Conservation (phyloP, 2,888 invertebrate species). For the Acleris literana region DNA sequence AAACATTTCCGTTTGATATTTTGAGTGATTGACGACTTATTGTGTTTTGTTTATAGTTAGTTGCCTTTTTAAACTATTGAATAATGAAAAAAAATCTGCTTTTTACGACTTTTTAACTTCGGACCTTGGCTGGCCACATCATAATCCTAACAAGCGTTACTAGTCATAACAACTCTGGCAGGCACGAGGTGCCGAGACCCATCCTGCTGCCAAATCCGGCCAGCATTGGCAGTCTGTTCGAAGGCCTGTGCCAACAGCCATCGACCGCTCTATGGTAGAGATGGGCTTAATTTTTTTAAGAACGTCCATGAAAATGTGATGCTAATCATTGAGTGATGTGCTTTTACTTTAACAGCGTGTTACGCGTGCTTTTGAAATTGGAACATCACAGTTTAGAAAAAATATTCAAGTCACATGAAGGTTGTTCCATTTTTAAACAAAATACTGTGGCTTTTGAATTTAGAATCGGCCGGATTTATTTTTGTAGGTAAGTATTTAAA, state of each 20-base stretch:
- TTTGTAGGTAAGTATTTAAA: neutral
- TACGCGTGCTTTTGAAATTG: no score
- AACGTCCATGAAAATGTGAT: no score
- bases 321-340: no score
- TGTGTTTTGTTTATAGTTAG: neutral
- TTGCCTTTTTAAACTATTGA: neutral
- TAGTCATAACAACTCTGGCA: slow-evolving; percentile 8
- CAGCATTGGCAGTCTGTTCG: slow-evolving; percentile 20
- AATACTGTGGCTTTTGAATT: neutral
- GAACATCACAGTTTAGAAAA: no score
- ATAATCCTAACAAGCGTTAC: slow-evolving; percentile 3
- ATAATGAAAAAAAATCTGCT: no score
- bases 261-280: slow-evolving; percentile 15
- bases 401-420: no score
- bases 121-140: neutral
- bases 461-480: neutral
- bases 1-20: no score
- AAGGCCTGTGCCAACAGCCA: slow-evolving; percentile 29
- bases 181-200: slow-evolving; percentile 1
- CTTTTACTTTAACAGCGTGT: no score
- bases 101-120: no score
- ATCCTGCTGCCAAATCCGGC: slow-evolving; percentile 13
- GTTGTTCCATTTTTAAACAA: no score
- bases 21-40: no score
- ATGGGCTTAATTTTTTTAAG: no score